Evolutionary conservation across 2,797 vertebrate genomes (phyloP).

Genomic region (Mus caroli): DNA sequence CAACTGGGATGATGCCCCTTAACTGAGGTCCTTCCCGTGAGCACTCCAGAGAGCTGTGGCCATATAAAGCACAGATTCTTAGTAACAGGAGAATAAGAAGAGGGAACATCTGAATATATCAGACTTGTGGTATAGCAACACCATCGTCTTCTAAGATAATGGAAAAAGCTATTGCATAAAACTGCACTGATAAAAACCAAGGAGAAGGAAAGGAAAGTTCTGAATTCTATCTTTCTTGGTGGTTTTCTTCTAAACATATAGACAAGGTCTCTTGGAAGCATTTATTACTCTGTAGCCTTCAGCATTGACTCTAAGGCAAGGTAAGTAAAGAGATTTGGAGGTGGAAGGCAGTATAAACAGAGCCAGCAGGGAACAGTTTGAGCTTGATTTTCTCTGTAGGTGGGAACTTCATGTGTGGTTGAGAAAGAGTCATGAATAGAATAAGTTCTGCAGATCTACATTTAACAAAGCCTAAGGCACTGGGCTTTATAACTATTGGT

Average conservation of each 20-base stretch:
- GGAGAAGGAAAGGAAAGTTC: neutral
- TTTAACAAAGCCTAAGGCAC: neutral
- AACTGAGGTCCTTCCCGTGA: neutral
- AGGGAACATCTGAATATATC: neutral
- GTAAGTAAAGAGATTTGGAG: neutral
- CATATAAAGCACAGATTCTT: slow-evolving; percentile 2
- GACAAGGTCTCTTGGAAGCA: neutral
- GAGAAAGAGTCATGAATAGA: neutral
- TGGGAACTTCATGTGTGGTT: fast-evolving
- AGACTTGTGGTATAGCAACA: neutral
- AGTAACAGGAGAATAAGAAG: neutral
- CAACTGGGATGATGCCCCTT: slow-evolving; percentile 24
- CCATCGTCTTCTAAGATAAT: neutral
- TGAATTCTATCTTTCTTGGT: neutral
- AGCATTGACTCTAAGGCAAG: neutral
- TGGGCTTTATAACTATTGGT: neutral
- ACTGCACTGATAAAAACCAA: neutral
- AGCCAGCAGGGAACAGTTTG: neutral
- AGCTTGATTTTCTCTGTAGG: neutral
- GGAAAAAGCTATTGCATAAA: neutral
- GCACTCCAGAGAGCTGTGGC: neutral
- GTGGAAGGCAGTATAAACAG: neutral
- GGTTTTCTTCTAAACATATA: neutral
- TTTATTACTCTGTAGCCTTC: neutral
- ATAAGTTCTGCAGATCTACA: neutral